Percentiles rank a stretch among this genome's conserved stretches.
Evolutionary conservation across 92 coral and sea anemone species (phyloP).

Genomic region (Heliopora coerulea): DNA sequence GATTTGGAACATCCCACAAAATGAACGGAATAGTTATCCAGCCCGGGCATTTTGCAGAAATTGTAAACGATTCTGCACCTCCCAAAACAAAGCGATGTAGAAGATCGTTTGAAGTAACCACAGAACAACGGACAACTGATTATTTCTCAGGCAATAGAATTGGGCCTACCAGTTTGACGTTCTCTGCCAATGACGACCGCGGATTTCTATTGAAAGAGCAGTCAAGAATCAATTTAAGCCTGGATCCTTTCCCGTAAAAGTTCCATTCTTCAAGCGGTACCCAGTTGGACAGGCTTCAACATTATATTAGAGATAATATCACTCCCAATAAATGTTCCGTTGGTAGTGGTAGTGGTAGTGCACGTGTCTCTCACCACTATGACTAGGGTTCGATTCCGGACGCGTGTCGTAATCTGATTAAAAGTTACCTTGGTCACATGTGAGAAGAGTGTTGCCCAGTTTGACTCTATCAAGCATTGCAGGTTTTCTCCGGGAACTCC

Average conservation of each 20-base stretch:
- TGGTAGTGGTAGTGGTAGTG: too few relatives aligned
- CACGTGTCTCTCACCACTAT: too few relatives aligned
- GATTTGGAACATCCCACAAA: slow-evolving; percentile 54
- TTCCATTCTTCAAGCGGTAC: slow-evolving; percentile 48
- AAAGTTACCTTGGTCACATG: too few relatives aligned
- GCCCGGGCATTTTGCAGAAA: slow-evolving; percentile 35
- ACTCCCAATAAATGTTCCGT: slow-evolving; percentile 38
- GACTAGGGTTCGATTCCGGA: too few relatives aligned
- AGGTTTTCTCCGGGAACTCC: too few relatives aligned
- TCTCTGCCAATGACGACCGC: slow-evolving; percentile 16
- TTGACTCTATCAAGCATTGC: too few relatives aligned
- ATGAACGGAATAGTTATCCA: slow-evolving; percentile 63
- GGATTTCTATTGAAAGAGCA: slow-evolving; percentile 6
- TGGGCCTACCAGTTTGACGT: slow-evolving; percentile 11
- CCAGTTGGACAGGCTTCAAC: slow-evolving; percentile 73
- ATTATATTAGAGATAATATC: slow-evolving; percentile 44
- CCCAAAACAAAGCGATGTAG: slow-evolving; percentile 26
- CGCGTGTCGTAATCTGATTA: too few relatives aligned
- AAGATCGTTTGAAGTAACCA: slow-evolving; percentile 9
- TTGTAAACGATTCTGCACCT: neutral
- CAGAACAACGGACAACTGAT: neutral
- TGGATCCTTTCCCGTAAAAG: slow-evolving; percentile 52
- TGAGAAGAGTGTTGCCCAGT: too few relatives aligned
- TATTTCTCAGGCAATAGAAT: slow-evolving; percentile 8
- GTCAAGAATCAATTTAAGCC: slow-evolving; percentile 28